These are phyloP conservation scores for Papilio xuthus DNA, from an alignment of 1,140 invertebrate genomes.

Conservation along the genomic window DNA sequence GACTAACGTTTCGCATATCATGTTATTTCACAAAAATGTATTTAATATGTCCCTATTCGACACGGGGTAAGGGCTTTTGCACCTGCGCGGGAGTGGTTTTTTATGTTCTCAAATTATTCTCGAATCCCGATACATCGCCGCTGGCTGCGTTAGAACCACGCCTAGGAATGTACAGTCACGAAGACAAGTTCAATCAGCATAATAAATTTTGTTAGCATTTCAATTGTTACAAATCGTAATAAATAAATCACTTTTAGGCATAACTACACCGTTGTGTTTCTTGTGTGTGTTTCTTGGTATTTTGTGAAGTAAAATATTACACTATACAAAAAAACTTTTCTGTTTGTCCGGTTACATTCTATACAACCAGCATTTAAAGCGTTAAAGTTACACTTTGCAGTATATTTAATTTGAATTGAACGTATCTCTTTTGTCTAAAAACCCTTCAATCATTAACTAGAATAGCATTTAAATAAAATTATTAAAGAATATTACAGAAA, in stretches of 20 bases:
- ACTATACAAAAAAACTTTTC: neutral
- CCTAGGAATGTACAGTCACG: slow-evolving; percentile 61
- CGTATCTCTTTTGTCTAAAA: neutral
- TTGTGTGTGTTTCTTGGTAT: slow-evolving; percentile 14
- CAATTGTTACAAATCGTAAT: slow-evolving; percentile 25
- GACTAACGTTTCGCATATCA: slow-evolving; percentile 44
- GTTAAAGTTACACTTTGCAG: neutral
- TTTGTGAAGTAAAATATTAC: neutral
- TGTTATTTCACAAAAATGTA: slow-evolving; percentile 23
- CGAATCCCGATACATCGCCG: slow-evolving; percentile 42
- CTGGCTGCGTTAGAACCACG: slow-evolving; percentile 48
- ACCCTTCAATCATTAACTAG: neutral
- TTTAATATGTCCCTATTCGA: slow-evolving; percentile 49
- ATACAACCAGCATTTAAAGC: too few relatives aligned
- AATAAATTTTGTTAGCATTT: slow-evolving; percentile 4
- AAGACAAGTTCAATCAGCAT: slow-evolving; percentile 39
- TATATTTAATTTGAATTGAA: neutral
- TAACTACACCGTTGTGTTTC: slow-evolving; percentile 2
- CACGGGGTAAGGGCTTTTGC: slow-evolving; percentile 52
- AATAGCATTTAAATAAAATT: neutral
- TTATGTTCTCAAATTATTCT: slow-evolving; percentile 53
- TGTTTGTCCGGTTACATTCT: neutral
- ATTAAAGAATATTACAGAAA: too few relatives aligned
- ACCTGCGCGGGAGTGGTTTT: slow-evolving; percentile 56
- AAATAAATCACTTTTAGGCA: slow-evolving; percentile 8